phyloP scores from a whole-genome alignment of 2,888 invertebrate species.

The Apotomis betuletana region DNA sequence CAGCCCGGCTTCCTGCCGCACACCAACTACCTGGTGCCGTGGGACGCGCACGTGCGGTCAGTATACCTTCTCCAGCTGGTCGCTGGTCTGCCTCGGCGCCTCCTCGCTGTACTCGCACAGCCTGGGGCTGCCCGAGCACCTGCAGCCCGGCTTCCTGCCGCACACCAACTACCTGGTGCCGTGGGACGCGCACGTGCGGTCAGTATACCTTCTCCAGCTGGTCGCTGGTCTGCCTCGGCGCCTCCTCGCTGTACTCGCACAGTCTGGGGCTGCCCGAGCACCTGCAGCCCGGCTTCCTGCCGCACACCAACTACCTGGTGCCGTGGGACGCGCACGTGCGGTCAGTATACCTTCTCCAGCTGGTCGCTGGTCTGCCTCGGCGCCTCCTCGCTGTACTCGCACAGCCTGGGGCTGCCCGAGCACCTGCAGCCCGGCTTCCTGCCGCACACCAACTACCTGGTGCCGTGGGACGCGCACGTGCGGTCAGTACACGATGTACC shows the following conservation, averaged over 20 bases:
- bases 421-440: slow-evolving; percentile 94
- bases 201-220: slow-evolving; percentile 87
- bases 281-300: slow-evolving; percentile 94
- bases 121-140: slow-evolving; percentile 91
- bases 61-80: slow-evolving; percentile 26
- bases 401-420: slow-evolving; percentile 92
- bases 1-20: slow-evolving; percentile 95
- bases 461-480: slow-evolving; percentile 93
- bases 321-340: slow-evolving; percentile 91
- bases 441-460: slow-evolving; percentile 93
- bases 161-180: slow-evolving; percentile 96
- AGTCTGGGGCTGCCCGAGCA: slow-evolving; percentile 92
- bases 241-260: slow-evolving; percentile 95
- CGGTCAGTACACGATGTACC: slow-evolving; percentile 53
- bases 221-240: slow-evolving; percentile 95
- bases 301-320: slow-evolving; percentile 94
- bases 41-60: slow-evolving; percentile 87
- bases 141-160: slow-evolving; percentile 94
- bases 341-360: slow-evolving; percentile 84
- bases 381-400: slow-evolving; percentile 94
- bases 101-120: slow-evolving; percentile 95
- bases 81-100: slow-evolving; percentile 86
- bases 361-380: slow-evolving; percentile 97
- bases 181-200: slow-evolving; percentile 88
- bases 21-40: slow-evolving; percentile 95